Evolutionary conservation across 2,888 invertebrate genomes (phyloP), one percentile per base, ranked within the genome.

Genomic region (Chymomyza caudatula): DNA sequence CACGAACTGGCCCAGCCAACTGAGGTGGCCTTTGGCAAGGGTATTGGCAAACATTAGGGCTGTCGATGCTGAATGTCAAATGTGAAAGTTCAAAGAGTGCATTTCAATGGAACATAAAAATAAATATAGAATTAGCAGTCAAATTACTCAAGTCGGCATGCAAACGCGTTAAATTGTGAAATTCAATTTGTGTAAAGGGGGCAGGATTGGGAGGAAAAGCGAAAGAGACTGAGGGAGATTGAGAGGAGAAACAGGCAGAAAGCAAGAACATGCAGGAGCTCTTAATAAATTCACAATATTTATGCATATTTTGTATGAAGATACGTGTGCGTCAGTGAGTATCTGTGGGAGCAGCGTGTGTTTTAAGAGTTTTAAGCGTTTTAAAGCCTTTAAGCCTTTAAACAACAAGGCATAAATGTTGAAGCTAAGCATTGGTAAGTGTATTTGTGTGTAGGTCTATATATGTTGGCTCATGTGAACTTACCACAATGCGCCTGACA

Each of bases 401-500:
- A 25, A 23, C 22, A 25, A 25, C 23, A 6, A 25, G 15, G 19
- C n/a, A 23, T 53, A 25, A 47, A 15, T 17, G n/a, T 47, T 47
- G 47, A 13, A 47, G n/a, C 8, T 4, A 17, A 15, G 53, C 52
- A 23, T 63, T 42, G 29, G 29, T n/a, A 29, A 29, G 29, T 54
- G 25, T 54, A 37, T 23, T 13, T 23, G 25, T 23, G 13, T 53
- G 4, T 53, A 20, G 37, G 25, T 29, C 8, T 29, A 42, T 51
- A 20, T 5, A 44, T 29, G 19, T 23, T 37, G 8, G 17, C 20
- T 17, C 13, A 13, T 17, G 51, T 51, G 20, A 51, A 78, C 88
- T 88, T 82, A 88, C 87, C 88, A 84, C 78, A 75, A 88, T 88
- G 65, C 88, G 87, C 70, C 88, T 76, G 60, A 88, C 88, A 70